These are phyloP conservation scores for Melanotaenia parkinsoni DNA, from an alignment of 2,797 vertebrate species.

Conservation along the genomic window DNA sequence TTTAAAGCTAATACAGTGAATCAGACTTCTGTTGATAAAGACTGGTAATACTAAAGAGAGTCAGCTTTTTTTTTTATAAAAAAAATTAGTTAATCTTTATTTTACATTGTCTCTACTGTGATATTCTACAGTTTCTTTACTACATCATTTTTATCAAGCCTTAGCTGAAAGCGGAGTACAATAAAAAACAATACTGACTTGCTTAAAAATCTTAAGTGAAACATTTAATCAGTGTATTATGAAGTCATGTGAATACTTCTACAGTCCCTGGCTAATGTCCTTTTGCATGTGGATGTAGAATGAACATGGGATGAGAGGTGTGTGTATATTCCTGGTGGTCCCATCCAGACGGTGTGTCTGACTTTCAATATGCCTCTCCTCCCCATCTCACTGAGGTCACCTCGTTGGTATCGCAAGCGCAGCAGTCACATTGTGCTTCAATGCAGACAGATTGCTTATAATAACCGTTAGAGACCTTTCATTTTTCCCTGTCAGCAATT, in stretches of 20 bases:
- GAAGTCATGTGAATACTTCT: slow-evolving; percentile 7
- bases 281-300: slow-evolving; percentile 41
- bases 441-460: slow-evolving; percentile 88
- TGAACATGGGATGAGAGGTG: slow-evolving; percentile 34
- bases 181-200: not conserved
- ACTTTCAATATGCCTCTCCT: slow-evolving; percentile 78
- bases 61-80: not conserved
- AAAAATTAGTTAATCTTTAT: not conserved
- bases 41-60: not conserved
- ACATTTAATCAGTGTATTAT: not conserved
- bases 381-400: slow-evolving; percentile 82
- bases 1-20: not conserved
- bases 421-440: slow-evolving; percentile 86
- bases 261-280: slow-evolving; percentile 25
- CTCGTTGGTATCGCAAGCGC: slow-evolving; percentile 84
- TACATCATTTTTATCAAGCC: not conserved
- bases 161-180: not conserved
- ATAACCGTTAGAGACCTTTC: slow-evolving; percentile 87
- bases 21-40: not conserved
- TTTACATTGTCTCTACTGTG: not conserved
- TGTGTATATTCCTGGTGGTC: slow-evolving; percentile 70
- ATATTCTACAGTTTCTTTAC: not conserved
- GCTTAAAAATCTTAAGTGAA: not conserved
- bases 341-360: slow-evolving; percentile 76
- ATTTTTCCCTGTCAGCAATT: slow-evolving; percentile 88